Percentiles rank a stretch among this genome's conserved stretches.
These are phyloP conservation scores for Lophotis ruficrista DNA, from an alignment of 2,113 vertebrate species.

Conservation along the genomic window DNA sequence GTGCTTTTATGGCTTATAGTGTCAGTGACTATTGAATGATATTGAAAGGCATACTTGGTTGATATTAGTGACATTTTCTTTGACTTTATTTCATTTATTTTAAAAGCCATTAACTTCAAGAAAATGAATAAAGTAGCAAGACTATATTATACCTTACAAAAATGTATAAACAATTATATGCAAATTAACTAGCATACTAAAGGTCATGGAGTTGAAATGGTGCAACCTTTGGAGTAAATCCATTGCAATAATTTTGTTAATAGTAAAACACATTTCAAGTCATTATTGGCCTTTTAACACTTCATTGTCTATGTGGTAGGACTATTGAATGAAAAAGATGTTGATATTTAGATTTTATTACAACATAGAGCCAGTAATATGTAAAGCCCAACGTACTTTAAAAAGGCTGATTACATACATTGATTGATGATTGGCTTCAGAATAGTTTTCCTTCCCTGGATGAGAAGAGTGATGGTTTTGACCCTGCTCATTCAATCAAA, in stretches of 20 bases:
- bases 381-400: slow-evolving; percentile 54
- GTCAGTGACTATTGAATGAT: slow-evolving; percentile 50
- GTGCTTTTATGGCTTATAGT: slow-evolving; percentile 59
- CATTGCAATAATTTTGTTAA: slow-evolving; percentile 64
- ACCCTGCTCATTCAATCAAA: slow-evolving; percentile 79
- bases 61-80: slow-evolving; percentile 68
- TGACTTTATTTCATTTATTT: slow-evolving; percentile 71
- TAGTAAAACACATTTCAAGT: slow-evolving; percentile 54
- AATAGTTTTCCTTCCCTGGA: slow-evolving; percentile 71
- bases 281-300: slow-evolving; percentile 53
- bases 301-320: slow-evolving; percentile 18
- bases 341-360: slow-evolving; percentile 61
- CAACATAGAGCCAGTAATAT: slow-evolving; percentile 7
- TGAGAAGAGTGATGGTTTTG: slow-evolving; percentile 71
- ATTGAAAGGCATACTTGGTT: slow-evolving; percentile 50
- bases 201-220: slow-evolving; percentile 61
- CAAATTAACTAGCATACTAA: slow-evolving; percentile 69
- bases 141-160: slow-evolving; percentile 43
- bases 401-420: slow-evolving; percentile 73
- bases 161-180: slow-evolving; percentile 74
- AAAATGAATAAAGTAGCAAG: slow-evolving; percentile 61
- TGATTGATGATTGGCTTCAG: slow-evolving; percentile 79
- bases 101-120: slow-evolving; percentile 71
- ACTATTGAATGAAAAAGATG: slow-evolving; percentile 41
- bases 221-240: slow-evolving; percentile 64